Conservation (phyloP, 2,797 vertebrate species). For the Falco berigora region DNA sequence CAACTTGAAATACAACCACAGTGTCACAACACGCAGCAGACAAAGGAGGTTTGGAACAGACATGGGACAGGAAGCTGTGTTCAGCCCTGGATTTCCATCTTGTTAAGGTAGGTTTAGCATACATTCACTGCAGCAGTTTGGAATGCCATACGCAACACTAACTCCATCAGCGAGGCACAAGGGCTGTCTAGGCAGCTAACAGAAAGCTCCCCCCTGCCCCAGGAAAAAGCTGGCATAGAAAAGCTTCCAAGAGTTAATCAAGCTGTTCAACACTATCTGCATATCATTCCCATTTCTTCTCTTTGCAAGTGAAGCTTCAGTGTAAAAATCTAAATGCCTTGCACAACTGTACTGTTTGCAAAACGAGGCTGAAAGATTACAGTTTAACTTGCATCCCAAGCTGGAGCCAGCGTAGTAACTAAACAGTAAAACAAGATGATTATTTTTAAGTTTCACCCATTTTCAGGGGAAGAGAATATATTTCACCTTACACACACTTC, state of each 20-base stretch:
- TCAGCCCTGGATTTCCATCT: neutral
- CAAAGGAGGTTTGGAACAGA: neutral
- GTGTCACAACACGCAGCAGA: accelerated
- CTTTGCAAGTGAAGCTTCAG: neutral
- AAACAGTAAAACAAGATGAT: neutral
- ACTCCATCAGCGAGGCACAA: neutral
- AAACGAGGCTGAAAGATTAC: neutral
- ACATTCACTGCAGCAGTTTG: neutral
- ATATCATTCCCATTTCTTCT: neutral
- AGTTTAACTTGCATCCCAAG: neutral
- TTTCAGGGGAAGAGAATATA: neutral
- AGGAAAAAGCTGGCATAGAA: neutral
- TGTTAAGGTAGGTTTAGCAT: neutral
- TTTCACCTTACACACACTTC: neutral
- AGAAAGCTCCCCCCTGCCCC: neutral
- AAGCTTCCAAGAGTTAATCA: neutral
- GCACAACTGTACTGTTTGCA: neutral
- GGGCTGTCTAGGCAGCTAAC: neutral
- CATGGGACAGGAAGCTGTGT: accelerated
- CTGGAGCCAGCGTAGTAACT: neutral
- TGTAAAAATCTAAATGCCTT: neutral
- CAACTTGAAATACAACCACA: neutral
- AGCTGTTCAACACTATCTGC: neutral
- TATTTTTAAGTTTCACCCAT: neutral
- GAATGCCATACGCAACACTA: constrained; percentile 43